A percentile compares a stretch with the other conserved stretches of the same genome.
phyloP scores from a whole-genome alignment of 1,140 invertebrate genomes.

The Thaumatotibia leucotreta region DNA sequence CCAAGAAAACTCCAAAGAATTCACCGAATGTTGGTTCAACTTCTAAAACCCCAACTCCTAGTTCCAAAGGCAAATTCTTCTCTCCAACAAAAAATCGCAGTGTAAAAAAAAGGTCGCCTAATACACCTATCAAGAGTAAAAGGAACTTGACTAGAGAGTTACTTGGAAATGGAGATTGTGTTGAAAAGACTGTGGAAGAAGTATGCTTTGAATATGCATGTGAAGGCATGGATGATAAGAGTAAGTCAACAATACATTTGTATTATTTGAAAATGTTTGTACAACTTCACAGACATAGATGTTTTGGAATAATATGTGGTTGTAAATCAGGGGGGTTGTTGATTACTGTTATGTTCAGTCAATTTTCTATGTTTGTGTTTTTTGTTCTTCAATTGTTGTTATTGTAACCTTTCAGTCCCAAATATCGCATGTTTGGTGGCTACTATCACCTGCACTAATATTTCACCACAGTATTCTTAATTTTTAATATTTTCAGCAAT shows the following conservation, averaged over 20 bases:
- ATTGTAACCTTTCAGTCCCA: too few species aligned
- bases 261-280: too few species aligned
- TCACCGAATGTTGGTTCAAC: neutral
- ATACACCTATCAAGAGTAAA: constrained; percentile 29
- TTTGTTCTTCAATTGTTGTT: too few species aligned
- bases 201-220: constrained; percentile 20
- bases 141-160: constrained; percentile 18
- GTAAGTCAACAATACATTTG: too few species aligned
- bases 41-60: constrained; percentile 18
- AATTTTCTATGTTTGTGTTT: too few species aligned
- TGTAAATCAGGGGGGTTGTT: too few species aligned
- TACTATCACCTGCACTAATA: too few species aligned
- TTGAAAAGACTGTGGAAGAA: constrained; percentile 16
- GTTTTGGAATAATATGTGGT: too few species aligned
- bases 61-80: constrained; percentile 38
- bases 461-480: too few species aligned
- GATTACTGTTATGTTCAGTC: too few species aligned
- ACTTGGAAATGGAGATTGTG: constrained; percentile 18
- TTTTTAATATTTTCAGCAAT: constrained; percentile 38
- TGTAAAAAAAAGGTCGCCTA: constrained; percentile 26
- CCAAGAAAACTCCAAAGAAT: constrained; percentile 20
- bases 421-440: too few species aligned
- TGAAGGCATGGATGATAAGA: constrained; percentile 48
- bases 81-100: constrained; percentile 50
- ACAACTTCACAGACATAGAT: too few species aligned